A percentile compares a stretch with the other conserved stretches of the same genome.
Evolutionary conservation across 2,888 invertebrate species (phyloP).

Genomic region (Clistopyga incitator): DNA sequence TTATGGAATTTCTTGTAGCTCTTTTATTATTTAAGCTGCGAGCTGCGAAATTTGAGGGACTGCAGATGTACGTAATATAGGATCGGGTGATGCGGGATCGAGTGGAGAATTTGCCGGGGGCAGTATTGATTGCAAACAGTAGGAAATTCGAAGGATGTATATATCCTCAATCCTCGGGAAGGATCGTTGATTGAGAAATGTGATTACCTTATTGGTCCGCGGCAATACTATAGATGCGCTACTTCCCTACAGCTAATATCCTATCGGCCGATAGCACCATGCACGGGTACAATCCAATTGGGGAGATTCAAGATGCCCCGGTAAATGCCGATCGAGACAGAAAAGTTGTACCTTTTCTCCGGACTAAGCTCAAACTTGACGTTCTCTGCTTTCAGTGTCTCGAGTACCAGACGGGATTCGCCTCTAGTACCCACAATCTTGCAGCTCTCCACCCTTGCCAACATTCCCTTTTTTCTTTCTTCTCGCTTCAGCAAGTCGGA

Average conservation of each 20-base stretch:
- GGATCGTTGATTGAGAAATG: slow-evolving; percentile 38
- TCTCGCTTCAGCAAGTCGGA: not conserved
- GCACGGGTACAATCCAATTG: slow-evolving; percentile 10
- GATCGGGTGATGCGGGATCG: not conserved
- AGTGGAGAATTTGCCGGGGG: not conserved
- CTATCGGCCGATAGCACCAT: not conserved
- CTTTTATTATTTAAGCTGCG: not conserved
- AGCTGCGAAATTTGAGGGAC: not conserved
- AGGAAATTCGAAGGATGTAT: slow-evolving; percentile 36
- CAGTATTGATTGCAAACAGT: slow-evolving; percentile 42
- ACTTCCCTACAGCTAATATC: not conserved
- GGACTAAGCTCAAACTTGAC: slow-evolving; percentile 1
- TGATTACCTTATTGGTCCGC: slow-evolving; percentile 28
- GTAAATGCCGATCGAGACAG: slow-evolving; percentile 8
- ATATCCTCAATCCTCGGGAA: slow-evolving; percentile 2
- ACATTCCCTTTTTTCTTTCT: not conserved
- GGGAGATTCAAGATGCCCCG: not conserved
- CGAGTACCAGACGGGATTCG: not conserved
- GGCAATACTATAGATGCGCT: not conserved
- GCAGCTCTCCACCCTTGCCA: not conserved
- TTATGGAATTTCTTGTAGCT: too few relatives aligned
- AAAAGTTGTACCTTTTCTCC: not conserved
- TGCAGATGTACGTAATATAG: not conserved
- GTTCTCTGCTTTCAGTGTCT: slow-evolving; percentile 6
- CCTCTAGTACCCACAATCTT: not conserved